Conservation (phyloP, 2,797 vertebrate genomes). For the Alfaro cultratus region DNA sequence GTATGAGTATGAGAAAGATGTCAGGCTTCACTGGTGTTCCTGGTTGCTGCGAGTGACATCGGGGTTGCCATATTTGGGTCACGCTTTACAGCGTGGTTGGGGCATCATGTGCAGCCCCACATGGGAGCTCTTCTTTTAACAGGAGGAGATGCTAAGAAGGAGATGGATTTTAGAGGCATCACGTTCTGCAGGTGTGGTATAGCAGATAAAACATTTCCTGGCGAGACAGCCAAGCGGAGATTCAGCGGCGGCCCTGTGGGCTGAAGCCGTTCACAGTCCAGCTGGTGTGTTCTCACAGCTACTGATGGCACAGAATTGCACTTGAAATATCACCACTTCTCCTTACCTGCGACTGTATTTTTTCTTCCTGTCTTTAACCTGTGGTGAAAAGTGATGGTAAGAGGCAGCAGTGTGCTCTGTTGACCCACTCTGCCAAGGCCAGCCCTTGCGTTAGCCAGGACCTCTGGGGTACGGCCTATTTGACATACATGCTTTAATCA, state of each 20-base stretch:
- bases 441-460: conserved; percentile 42
- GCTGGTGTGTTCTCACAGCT: conserved; percentile 54
- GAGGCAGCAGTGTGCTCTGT: conserved; percentile 53
- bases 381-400: conserved; percentile 49
- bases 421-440: conserved; percentile 41
- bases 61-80: conserved; percentile 71
- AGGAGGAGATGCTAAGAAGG: conserved; percentile 38
- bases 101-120: conserved; percentile 39
- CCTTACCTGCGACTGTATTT: conserved; percentile 25
- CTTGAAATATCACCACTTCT: conserved; percentile 44
- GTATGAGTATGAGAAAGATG: conserved; percentile 30
- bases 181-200: conserved; percentile 62
- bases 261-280: conserved; percentile 55
- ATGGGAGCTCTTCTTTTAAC: conserved; percentile 47
- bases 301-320: conserved; percentile 31
- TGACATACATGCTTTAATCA: conserved; percentile 65
- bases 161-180: conserved; percentile 59
- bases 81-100: conserved; percentile 59
- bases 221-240: conserved; percentile 56
- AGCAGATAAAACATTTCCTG: conserved; percentile 58
- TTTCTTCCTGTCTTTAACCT: conserved; percentile 39
- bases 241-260: conserved; percentile 62
- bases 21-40: conserved; percentile 43
- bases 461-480: conserved; percentile 49
- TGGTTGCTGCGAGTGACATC: conserved; percentile 46